These are phyloP conservation scores for Stegana nigrithorax DNA, from an alignment of 2,888 invertebrate species.

Conservation along the genomic window DNA sequence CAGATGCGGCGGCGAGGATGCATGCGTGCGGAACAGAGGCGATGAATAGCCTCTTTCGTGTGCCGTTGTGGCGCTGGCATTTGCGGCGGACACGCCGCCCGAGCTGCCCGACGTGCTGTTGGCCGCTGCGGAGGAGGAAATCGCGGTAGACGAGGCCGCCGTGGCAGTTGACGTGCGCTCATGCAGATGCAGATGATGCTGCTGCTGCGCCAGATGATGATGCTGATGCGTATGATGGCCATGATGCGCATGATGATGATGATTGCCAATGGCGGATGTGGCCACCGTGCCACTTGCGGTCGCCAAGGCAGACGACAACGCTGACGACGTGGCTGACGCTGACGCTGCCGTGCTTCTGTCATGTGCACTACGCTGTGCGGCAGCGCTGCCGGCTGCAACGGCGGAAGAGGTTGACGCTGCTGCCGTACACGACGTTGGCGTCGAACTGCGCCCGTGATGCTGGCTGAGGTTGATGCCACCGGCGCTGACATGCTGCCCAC, in stretches of 20 bases:
- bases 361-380: background rate
- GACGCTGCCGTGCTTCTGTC: slow-evolving; percentile 29
- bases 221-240: slow-evolving; percentile 40
- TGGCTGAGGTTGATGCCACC: slow-evolving; percentile 57
- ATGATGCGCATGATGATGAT: slow-evolving; percentile 28
- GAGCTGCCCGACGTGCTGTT: too few relatives aligned
- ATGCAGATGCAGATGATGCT: slow-evolving; percentile 52
- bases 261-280: slow-evolving; percentile 31
- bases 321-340: slow-evolving; percentile 28
- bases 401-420: slow-evolving; percentile 30
- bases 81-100: slow-evolving; percentile 18
- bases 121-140: slow-evolving; percentile 12
- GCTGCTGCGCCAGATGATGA: background rate
- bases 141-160: slow-evolving; percentile 28
- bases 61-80: slow-evolving; percentile 32
- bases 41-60: slow-evolving; percentile 64
- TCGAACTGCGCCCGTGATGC: slow-evolving; percentile 48
- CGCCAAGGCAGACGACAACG: slow-evolving; percentile 25
- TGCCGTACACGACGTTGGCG: slow-evolving; percentile 44
- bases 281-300: slow-evolving; percentile 36
- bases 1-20: slow-evolving; percentile 33
- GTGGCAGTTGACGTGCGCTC: slow-evolving; percentile 61
- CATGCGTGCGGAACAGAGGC: slow-evolving; percentile 51
- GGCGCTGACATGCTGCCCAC: slow-evolving; percentile 19
- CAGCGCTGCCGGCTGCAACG: background rate